Evolutionary conservation across 2,888 invertebrate species (phyloP).

Genomic region (Drosophila emarginata): DNA sequence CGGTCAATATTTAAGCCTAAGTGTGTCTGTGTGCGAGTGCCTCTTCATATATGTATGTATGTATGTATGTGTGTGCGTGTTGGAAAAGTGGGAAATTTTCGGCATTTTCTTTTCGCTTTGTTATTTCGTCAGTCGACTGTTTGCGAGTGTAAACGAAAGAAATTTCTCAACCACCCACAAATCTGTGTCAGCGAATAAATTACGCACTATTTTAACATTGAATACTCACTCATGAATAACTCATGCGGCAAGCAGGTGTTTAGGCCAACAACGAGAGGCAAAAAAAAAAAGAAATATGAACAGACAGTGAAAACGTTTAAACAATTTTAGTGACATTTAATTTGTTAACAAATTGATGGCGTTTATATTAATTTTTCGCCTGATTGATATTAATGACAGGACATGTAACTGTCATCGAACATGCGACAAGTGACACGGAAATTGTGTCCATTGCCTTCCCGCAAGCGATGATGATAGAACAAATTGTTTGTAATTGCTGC

Average conservation of each 20-base stretch:
- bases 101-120: constrained; percentile 26
- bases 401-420: constrained; percentile 38
- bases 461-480: not conserved
- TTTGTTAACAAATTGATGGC: constrained; percentile 23
- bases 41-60: constrained; percentile 15
- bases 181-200: constrained; percentile 40
- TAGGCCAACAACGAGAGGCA: not conserved
- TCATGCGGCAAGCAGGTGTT: constrained; percentile 14
- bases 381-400: constrained; percentile 36
- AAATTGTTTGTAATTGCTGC: constrained; percentile 1
- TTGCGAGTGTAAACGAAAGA: not conserved
- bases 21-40: constrained; percentile 17
- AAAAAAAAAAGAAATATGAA: not conserved
- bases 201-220: constrained; percentile 40
- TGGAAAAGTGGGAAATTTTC: constrained; percentile 42
- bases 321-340: not conserved
- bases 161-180: constrained; percentile 9
- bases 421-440: constrained; percentile 18
- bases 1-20: constrained; percentile 69
- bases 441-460: not conserved
- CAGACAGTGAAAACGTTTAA: not conserved
- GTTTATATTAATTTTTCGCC: constrained; percentile 33
- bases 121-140: constrained; percentile 7
- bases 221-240: constrained; percentile 38
- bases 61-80: constrained; percentile 20